These are phyloP conservation scores for Erpobdella octoculata DNA, from an alignment of 2,888 invertebrate genomes.

Conservation along the genomic window DNA sequence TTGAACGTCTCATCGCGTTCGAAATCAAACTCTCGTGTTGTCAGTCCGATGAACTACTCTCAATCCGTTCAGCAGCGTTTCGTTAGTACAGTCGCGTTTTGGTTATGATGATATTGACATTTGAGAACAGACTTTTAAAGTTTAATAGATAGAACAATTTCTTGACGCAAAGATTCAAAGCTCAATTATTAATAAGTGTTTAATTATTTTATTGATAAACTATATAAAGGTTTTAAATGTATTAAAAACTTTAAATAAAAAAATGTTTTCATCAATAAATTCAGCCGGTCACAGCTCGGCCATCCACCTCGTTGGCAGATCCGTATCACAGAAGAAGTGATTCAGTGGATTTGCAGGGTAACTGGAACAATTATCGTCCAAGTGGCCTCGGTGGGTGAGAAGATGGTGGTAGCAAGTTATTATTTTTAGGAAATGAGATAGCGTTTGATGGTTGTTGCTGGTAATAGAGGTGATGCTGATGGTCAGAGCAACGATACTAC, in stretches of 20 bases:
- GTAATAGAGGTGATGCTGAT: too few species aligned
- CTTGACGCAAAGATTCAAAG: neutral
- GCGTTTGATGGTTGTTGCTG: too few species aligned
- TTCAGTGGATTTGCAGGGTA: neutral
- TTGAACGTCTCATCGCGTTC: neutral
- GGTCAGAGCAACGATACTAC: too few species aligned
- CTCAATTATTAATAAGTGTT: neutral
- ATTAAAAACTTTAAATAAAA: neutral
- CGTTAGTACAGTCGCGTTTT: too few species aligned
- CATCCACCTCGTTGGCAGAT: neutral
- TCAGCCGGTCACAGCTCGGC: neutral
- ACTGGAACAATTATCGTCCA: too few species aligned
- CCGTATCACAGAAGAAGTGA: neutral
- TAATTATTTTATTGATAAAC: neutral
- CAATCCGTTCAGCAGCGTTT: neutral
- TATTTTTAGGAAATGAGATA: too few species aligned
- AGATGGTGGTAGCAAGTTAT: too few species aligned
- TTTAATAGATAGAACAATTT: neutral
- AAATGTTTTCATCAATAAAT: neutral
- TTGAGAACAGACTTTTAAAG: too few species aligned
- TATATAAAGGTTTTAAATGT: neutral
- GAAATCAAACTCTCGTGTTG: neutral
- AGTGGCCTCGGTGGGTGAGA: too few species aligned
- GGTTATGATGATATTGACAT: too few species aligned
- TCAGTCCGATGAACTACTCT: neutral